Evolutionary conservation across 2,888 invertebrate species (phyloP).

Genomic region (Euproctis similis): DNA sequence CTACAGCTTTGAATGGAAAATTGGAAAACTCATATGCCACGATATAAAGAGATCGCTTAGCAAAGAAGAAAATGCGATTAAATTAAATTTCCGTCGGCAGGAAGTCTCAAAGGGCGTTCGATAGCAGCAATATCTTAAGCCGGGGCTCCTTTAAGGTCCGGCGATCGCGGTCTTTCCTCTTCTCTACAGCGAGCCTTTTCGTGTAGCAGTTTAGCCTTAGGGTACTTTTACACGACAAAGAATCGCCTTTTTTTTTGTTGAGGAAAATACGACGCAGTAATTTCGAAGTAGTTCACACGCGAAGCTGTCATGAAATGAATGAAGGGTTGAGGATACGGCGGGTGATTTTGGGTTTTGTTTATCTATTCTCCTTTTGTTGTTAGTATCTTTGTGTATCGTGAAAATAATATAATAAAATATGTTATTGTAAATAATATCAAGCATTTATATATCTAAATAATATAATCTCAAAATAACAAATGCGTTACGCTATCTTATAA

Average conservation of each 20-base stretch:
- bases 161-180: slow-evolving; percentile 34
- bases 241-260: slow-evolving; percentile 24
- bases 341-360: slow-evolving; percentile 12
- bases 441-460: no score
- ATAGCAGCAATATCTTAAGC: slow-evolving; percentile 66
- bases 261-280: slow-evolving; percentile 21
- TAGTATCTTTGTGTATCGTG: not conserved
- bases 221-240: slow-evolving; percentile 21
- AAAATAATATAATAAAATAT: no score
- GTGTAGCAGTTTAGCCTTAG: slow-evolving; percentile 24
- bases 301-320: slow-evolving; percentile 24
- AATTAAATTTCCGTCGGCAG: slow-evolving; percentile 65
- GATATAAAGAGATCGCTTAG: slow-evolving; percentile 46
- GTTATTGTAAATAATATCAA: no score
- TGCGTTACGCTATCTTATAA: no score
- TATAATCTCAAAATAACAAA: no score
- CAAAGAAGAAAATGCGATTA: slow-evolving; percentile 65
- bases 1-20: slow-evolving; percentile 33
- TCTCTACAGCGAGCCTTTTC: slow-evolving; percentile 34
- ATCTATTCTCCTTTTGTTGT: slow-evolving; percentile 10
- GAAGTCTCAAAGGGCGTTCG: slow-evolving; percentile 64
- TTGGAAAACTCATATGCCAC: slow-evolving; percentile 39
- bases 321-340: slow-evolving; percentile 18
- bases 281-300: slow-evolving; percentile 26
- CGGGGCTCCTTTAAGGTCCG: slow-evolving; percentile 40